These are phyloP conservation scores for Bufo gargarizans DNA, from an alignment of 2,113 vertebrate genomes.

Conservation along the genomic window DNA sequence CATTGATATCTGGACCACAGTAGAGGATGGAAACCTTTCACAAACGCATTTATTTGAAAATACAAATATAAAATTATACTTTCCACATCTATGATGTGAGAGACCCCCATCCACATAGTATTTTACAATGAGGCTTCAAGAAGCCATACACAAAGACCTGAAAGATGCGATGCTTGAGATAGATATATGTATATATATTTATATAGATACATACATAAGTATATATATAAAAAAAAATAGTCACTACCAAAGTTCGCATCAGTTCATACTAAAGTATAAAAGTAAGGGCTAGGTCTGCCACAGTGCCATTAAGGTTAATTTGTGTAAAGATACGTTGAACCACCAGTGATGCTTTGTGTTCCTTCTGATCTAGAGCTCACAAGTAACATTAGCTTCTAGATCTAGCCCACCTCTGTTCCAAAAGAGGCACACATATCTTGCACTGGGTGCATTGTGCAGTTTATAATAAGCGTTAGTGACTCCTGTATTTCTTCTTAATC, in stretches of 20 bases:
- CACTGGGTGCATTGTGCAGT: slow-evolving; percentile 66
- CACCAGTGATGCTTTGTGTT: slow-evolving; percentile 77
- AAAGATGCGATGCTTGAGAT: slow-evolving; percentile 96
- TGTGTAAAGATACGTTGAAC: slow-evolving; percentile 78
- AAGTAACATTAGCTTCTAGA: slow-evolving; percentile 62
- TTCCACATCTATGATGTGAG: slow-evolving; percentile 99
- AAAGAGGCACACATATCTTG: slow-evolving; percentile 68
- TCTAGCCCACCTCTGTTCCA: slow-evolving; percentile 65
- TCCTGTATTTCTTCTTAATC: slow-evolving; percentile 60
- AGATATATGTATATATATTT: slow-evolving; percentile 74
- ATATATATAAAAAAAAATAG: slow-evolving; percentile 76
- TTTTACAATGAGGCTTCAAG: slow-evolving; percentile 97
- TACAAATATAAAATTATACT: slow-evolving; percentile 99
- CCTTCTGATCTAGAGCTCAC: slow-evolving; percentile 76
- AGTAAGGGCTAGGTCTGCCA: slow-evolving; percentile 84
- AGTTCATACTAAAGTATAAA: slow-evolving; percentile 87
- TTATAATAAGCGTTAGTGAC: slow-evolving; percentile 63
- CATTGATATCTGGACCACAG: slow-evolving; percentile 99
- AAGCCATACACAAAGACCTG: slow-evolving; percentile 98
- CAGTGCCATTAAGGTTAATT: slow-evolving; percentile 75
- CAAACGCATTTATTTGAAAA: slow-evolving; percentile 99
- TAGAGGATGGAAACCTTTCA: slow-evolving; percentile 99
- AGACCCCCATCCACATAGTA: slow-evolving; percentile 96
- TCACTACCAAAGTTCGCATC: slow-evolving; percentile 87
- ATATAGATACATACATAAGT: slow-evolving; percentile 82